These are phyloP conservation scores for Drosophila erecta DNA, from an alignment of 1,140 invertebrate species.

Conservation along the genomic window DNA sequence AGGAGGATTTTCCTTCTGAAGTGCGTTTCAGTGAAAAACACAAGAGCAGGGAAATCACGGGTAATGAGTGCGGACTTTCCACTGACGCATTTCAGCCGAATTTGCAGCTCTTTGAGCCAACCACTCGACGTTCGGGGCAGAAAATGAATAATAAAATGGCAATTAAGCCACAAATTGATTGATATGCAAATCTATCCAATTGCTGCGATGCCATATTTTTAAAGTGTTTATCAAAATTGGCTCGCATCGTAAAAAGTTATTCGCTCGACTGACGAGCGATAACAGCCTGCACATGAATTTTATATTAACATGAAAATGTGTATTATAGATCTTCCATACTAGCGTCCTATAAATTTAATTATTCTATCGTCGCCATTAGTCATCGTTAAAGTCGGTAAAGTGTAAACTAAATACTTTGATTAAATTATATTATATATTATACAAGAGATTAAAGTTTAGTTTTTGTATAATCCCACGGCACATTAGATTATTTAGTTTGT, in stretches of 20 bases:
- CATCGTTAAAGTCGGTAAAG: not conserved
- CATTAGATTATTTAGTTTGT: not conserved
- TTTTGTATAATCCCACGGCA: not conserved
- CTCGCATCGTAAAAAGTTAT: not conserved
- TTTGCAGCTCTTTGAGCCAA: constrained; percentile 23
- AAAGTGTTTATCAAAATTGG: constrained; percentile 6
- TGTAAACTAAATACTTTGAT: not conserved
- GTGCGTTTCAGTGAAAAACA: constrained; percentile 10
- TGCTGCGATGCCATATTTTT: constrained; percentile 28
- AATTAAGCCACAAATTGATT: constrained; percentile 43
- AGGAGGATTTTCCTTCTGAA: constrained; percentile 20
- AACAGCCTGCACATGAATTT: not conserved
- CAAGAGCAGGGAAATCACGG: constrained; percentile 5
- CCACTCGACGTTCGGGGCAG: constrained; percentile 11
- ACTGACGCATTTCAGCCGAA: constrained; percentile 24
- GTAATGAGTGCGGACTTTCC: constrained; percentile 33
- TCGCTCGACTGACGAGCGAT: constrained; percentile 19
- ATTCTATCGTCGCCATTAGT: not conserved
- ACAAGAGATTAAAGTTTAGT: too few species aligned
- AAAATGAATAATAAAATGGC: constrained; percentile 30
- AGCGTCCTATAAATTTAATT: not conserved
- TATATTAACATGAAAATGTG: not conserved
- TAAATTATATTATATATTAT: not conserved
- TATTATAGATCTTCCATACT: not conserved
- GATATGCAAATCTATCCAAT: constrained; percentile 43